Conservation (phyloP, 2,113 vertebrate species). For the Willisornis vidua region DNA sequence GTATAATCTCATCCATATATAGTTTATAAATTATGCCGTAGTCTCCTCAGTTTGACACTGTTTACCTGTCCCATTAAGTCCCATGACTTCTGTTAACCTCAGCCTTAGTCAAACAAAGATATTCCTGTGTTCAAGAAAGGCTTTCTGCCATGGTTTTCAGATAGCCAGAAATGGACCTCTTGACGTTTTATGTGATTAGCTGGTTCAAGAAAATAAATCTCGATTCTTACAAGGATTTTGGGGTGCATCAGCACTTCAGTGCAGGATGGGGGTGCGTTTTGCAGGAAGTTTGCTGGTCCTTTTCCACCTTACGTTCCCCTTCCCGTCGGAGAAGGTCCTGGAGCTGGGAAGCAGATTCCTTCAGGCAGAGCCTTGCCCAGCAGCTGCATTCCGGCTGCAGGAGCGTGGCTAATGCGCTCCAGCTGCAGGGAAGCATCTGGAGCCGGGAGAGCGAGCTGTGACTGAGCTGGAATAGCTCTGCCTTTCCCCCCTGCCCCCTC, state of each 20-base stretch:
- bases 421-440: rapidly evolving
- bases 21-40: background rate
- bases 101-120: background rate
- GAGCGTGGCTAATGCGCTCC: background rate
- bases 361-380: background rate
- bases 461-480: background rate
- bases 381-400: rapidly evolving
- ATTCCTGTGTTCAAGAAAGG: background rate
- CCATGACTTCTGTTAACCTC: background rate
- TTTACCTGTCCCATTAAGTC: background rate
- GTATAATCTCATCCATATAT: background rate
- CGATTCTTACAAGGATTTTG: rapidly evolving
- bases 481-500: background rate
- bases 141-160: background rate
- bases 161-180: background rate
- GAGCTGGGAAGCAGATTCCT: rapidly evolving
- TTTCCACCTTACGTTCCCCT: background rate
- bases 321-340: rapidly evolving
- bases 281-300: background rate
- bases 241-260: rapidly evolving
- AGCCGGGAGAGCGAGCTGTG: rapidly evolving
- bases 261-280: rapidly evolving
- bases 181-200: background rate
- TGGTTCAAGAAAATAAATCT: background rate
- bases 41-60: background rate